Base-by-base conservation (phyloP, 2,113 vertebrate species). In the Cavia porcellus region DNA sequence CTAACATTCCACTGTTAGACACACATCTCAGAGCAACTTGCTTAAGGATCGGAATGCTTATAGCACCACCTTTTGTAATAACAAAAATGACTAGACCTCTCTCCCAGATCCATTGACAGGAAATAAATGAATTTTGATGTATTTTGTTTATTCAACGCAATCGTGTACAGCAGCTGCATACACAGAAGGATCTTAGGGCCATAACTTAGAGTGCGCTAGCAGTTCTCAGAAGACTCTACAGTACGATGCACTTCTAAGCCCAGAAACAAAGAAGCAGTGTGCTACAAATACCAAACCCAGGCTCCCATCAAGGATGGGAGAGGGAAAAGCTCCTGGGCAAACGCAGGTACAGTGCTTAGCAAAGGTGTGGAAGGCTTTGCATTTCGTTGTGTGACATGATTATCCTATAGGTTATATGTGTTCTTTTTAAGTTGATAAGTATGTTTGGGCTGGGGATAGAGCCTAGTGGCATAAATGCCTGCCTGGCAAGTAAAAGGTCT, bases 381-480 rank as follows among this genome's bases (percentile, higher is more conserved):
- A 61, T 59, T 61, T 75, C 42, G 45, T 32, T 57, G 50, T 55
- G 64, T 35, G 50, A 50, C 25, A 61, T 75, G 85, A 75, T 74
- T 89, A 64, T 32, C 8, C 80, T 70, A 30, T 8, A 14, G 87
- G 19, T 38, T 55, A 47, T 79, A 35, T 22, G 15, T 42, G 57
- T 86, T 95, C 50, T 93, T 84, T 95, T 87, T 17, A 42, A 85
- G 80, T 47, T 61, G 72, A 64, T 38, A 80, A 84, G 45, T 88
- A 47, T 57, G 88, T 86, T 89, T 2, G 55, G 55, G 55, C 55
- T 19, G 17, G 55, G 55, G 2, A 57, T 57, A 57, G 4, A 57
- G 17, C 55, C 15, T 19, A 57, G 55, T 15, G 15, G 55, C 55
- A 57, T 57, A 57, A 57, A 19, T 19, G 55, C 55, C 55, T 57